These are phyloP conservation scores for Nothoprocta pentlandii DNA, from an alignment of 2,113 vertebrate species.

Conservation along the genomic window DNA sequence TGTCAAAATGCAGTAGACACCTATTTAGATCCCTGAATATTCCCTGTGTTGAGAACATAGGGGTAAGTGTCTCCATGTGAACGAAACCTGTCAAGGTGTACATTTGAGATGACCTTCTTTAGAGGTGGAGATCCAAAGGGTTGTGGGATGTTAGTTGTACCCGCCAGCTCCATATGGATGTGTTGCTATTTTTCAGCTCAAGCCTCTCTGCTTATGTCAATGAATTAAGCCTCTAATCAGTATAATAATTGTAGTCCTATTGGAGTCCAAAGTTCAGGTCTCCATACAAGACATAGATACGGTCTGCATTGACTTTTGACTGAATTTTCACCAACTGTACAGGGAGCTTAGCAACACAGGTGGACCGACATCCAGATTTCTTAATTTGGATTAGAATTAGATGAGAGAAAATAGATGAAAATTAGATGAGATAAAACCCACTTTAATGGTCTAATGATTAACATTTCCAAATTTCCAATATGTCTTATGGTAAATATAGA, in stretches of 20 bases:
- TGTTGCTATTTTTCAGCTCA: accelerated
- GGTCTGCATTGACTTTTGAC: background rate
- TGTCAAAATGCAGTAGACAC: background rate
- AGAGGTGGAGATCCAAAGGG: background rate
- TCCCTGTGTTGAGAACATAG: accelerated
- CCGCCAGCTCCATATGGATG: background rate
- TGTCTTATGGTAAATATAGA: accelerated
- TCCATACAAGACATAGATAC: background rate
- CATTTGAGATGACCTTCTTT: background rate
- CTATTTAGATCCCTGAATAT: background rate
- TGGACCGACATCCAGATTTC: background rate
- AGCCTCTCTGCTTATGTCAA: background rate
- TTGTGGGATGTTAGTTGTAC: background rate
- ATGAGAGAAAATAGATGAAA: background rate
- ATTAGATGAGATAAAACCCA: accelerated
- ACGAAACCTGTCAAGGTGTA: background rate
- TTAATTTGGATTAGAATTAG: background rate
- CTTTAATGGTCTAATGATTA: background rate
- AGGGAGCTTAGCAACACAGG: background rate
- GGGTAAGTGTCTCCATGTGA: background rate
- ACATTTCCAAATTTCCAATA: background rate
- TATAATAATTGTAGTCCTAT: accelerated
- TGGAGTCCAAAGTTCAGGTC: background rate
- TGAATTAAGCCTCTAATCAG: background rate
- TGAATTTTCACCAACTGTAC: background rate